These are phyloP conservation scores for Bergia puertoricense DNA, from an alignment of 92 coral and sea anemone species.

Conservation along the genomic window DNA sequence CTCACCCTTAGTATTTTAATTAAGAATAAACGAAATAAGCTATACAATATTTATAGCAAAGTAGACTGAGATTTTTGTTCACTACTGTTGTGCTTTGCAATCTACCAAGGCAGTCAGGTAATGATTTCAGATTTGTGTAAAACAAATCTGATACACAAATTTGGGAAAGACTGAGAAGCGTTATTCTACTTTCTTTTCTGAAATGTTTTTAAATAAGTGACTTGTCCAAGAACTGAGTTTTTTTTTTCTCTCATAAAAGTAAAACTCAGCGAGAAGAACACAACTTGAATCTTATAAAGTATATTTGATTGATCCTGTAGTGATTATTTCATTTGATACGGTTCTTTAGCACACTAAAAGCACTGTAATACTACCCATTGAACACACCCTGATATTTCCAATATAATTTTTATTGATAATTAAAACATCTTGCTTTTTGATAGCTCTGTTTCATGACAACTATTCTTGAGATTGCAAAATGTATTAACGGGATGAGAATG, in stretches of 20 bases:
- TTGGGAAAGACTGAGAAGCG: too few relatives aligned
- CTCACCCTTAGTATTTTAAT: not conserved
- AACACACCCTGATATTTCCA: not conserved
- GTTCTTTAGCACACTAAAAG: too few relatives aligned
- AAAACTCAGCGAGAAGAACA: not conserved
- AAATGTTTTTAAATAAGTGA: too few relatives aligned
- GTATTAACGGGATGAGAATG: not conserved
- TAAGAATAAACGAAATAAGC: not conserved
- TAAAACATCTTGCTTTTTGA: not conserved
- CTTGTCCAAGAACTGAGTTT: too few relatives aligned
- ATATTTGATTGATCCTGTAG: too few relatives aligned
- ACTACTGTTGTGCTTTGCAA: not conserved
- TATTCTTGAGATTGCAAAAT: not conserved
- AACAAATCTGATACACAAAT: too few relatives aligned
- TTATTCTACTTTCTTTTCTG: too few relatives aligned
- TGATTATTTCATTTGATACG: not conserved
- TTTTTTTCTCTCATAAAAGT: not conserved
- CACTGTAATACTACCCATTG: not conserved
- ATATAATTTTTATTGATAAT: too few relatives aligned
- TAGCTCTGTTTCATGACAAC: not conserved
- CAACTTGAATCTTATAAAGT: not conserved
- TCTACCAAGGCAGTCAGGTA: too few relatives aligned
- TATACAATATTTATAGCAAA: not conserved
- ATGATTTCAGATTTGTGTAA: too few relatives aligned
- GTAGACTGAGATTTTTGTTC: not conserved